Conservation (phyloP, 1,140 invertebrate genomes). For the Macrocentrus cingulum region DNA sequence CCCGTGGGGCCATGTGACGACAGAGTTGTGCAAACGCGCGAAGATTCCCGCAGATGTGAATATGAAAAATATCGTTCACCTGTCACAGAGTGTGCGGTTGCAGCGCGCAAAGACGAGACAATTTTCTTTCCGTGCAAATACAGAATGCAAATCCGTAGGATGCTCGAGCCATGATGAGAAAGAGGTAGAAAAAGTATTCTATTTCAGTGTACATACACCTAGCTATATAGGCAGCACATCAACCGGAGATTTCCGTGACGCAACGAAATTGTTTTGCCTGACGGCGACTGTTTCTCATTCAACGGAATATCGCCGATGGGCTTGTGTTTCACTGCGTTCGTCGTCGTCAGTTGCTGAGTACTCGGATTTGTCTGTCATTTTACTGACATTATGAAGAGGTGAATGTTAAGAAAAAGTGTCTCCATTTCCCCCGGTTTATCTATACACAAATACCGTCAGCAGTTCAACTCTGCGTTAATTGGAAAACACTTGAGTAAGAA, state of each 20-base stretch:
- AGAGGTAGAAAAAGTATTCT: neutral
- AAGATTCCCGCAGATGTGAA: neutral
- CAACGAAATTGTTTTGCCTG: conserved; percentile 22
- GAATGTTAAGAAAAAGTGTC: too few relatives aligned
- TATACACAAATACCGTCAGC: too few relatives aligned
- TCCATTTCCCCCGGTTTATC: too few relatives aligned
- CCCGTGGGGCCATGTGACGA: neutral
- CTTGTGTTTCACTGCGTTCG: conserved; percentile 12
- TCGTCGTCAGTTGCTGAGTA: conserved; percentile 5
- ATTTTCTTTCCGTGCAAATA: conserved; percentile 17
- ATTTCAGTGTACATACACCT: neutral
- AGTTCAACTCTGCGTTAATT: too few relatives aligned
- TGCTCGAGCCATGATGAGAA: neutral
- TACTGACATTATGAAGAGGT: too few relatives aligned
- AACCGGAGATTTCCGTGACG: conserved; percentile 11
- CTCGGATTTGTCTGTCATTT: neutral
- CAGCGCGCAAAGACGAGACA: conserved; percentile 15
- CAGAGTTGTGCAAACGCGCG: neutral
- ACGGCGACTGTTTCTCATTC: conserved; percentile 16
- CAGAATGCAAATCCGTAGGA: neutral
- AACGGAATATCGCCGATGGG: conserved; percentile 28
- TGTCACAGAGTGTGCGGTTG: neutral
- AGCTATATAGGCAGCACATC: conserved; percentile 1
- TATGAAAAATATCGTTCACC: conserved; percentile 9
- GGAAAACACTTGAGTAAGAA: too few relatives aligned